Evolutionary conservation across 2,113 vertebrate species (phyloP), one percentile per base, ranked within the genome.

Genomic region (Albula glossodonta): DNA sequence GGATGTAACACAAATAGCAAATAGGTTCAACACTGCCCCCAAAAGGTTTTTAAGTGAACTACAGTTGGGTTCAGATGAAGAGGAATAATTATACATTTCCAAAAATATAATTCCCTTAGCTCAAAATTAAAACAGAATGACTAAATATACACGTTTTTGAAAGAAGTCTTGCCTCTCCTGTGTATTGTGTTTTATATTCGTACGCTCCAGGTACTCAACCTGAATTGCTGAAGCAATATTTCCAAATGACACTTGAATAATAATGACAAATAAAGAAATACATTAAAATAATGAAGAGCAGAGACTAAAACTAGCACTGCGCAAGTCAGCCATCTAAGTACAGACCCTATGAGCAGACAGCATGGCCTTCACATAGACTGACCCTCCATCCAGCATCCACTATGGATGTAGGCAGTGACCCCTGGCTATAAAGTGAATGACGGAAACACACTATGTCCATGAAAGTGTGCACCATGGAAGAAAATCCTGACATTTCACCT

Each of bases 21-120:
- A 78, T 63, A 87, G 87, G 78, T 56, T 50, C 87, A 87, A 88
- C 63, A 89, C 82, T 88, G 88, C 82, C 77, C 83, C 82, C 89
- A 83, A 89, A 53, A 87, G 88, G 78, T 2, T 19, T n/a, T 25
- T 70, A 6, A 60, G 5, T n/a, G 60, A 66, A 78, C 9, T 66
- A 56, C 57, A 85, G 53, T 17, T 80, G 51, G 9, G n/a, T 74
- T 74, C 10, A 2, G n/a, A 74, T 5, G 22, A 10, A 31, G 25
- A 74, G 19, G n/a, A 31, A 25, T 10, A 25, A 74, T 31, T 31
- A 25, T 11, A 25, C 70, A 22, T 31, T n/a, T 70, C 3, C 6
- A 5, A 31, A n/a, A 74, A 74, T 74, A 10, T n/a, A 66, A 5
- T 84, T 77, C 17, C 22, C 31, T 51, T 80, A 25, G 10, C 50